phyloP scores from a whole-genome alignment of 2,797 vertebrate genomes.

The Pygocentrus nattereri region DNA sequence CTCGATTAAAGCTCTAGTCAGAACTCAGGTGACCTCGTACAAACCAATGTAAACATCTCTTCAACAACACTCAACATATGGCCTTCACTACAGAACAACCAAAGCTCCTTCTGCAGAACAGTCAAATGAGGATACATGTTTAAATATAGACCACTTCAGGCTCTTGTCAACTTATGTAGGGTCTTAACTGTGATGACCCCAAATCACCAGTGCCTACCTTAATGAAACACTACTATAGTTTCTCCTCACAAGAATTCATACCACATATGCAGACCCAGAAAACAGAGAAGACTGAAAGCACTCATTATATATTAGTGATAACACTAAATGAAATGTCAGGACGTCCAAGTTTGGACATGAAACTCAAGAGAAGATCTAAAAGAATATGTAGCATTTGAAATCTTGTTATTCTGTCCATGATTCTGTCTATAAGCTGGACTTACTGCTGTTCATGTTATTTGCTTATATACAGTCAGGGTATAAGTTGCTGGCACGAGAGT shows the following conservation, averaged over 20 bases:
- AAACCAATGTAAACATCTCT: not conserved
- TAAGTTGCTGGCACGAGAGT: no score
- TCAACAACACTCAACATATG: not conserved
- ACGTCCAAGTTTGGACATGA: no score
- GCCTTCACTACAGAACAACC: not conserved
- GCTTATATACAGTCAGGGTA: no score
- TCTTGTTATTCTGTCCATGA: no score
- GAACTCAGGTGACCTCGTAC: not conserved
- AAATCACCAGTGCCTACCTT: not conserved
- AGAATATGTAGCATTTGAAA: no score
- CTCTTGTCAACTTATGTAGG: not conserved
- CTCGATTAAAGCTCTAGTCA: not conserved
- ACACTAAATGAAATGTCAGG: no score
- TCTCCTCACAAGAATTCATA: no score
- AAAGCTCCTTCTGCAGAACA: slow-evolving; percentile 19
- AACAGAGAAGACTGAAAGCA: not conserved
- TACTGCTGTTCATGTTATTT: no score
- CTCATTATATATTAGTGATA: no score
- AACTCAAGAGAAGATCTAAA: no score
- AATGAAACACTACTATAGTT: no score
- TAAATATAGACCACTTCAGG: not conserved
- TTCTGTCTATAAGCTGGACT: no score
- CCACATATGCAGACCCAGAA: not conserved
- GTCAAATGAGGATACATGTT: not conserved
- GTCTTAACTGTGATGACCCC: not conserved